phyloP scores from a whole-genome alignment of 2,888 invertebrate genomes.

The Ceraclea dissimilis region DNA sequence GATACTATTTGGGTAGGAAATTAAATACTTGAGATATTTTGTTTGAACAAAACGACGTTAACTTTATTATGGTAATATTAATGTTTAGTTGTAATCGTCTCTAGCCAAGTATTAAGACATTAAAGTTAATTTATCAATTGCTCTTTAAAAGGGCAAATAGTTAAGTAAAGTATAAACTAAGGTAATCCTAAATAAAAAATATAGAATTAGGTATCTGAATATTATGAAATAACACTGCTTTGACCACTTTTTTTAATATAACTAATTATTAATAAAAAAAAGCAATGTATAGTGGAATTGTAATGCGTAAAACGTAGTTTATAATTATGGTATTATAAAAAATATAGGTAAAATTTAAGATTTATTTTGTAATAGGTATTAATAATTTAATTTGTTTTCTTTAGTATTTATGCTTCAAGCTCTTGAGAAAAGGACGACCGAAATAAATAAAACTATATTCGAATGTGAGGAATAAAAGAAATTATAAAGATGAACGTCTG shows the following conservation, averaged over 20 bases:
- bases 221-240: too few relatives aligned
- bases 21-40: too few relatives aligned
- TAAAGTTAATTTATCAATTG: not conserved
- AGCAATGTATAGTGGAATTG: not conserved
- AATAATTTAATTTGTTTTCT: too few relatives aligned
- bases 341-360: too few relatives aligned
- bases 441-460: not conserved
- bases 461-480: too few relatives aligned
- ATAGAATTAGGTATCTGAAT: too few relatives aligned
- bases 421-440: not conserved
- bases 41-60: too few relatives aligned
- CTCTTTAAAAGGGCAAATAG: not conserved
- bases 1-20: not conserved
- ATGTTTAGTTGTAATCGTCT: too few relatives aligned
- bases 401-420: not conserved
- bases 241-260: not conserved
- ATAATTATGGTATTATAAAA: not conserved
- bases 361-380: not conserved
- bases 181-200: too few relatives aligned
- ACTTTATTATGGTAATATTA: too few relatives aligned
- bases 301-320: not conserved
- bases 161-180: too few relatives aligned
- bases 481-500: not conserved
- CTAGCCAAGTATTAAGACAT: not conserved
- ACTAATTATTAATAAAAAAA: not conserved